Evolutionary conservation across 2,113 vertebrate genomes (phyloP).

Genomic region (Sapayoa aenigma): DNA sequence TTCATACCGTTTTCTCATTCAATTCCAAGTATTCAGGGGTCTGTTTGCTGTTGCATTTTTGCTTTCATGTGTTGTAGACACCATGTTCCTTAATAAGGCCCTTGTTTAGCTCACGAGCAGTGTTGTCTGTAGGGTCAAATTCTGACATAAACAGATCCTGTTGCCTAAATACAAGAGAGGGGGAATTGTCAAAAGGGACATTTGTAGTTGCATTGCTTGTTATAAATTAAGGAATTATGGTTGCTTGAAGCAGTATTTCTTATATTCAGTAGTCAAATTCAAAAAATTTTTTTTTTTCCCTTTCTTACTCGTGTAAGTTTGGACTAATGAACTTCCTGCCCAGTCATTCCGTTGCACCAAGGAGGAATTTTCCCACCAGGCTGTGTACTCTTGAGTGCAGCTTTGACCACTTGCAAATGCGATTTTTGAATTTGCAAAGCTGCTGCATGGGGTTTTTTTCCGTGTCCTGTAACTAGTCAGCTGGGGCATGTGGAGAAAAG

Average conservation of each 20-base stretch:
- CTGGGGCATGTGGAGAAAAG: not conserved
- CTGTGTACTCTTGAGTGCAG: not conserved
- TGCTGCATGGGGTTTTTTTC: not conserved
- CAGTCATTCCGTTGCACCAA: not conserved
- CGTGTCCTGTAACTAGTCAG: not conserved
- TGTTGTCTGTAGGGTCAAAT: not conserved
- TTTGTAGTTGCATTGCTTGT: not conserved
- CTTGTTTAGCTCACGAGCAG: not conserved
- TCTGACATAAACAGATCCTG: not conserved
- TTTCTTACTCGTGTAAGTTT: not conserved
- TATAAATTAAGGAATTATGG: not conserved
- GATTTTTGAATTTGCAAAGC: not conserved
- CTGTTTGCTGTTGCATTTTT: constrained; percentile 15
- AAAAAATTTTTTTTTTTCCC: not conserved
- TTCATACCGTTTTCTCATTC: not conserved
- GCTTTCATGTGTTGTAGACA: not conserved
- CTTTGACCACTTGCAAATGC: not conserved
- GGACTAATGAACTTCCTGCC: constrained; percentile 48
- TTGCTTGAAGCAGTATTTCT: not conserved
- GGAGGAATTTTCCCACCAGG: constrained; percentile 18
- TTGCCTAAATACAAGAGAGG: not conserved
- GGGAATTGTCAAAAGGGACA: not conserved
- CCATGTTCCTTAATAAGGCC: not conserved
- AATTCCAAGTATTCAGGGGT: not conserved
- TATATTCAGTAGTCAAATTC: not conserved